These are phyloP conservation scores for Eulemur mongoz DNA, from an alignment of 2,797 vertebrate species.

Conservation along the genomic window DNA sequence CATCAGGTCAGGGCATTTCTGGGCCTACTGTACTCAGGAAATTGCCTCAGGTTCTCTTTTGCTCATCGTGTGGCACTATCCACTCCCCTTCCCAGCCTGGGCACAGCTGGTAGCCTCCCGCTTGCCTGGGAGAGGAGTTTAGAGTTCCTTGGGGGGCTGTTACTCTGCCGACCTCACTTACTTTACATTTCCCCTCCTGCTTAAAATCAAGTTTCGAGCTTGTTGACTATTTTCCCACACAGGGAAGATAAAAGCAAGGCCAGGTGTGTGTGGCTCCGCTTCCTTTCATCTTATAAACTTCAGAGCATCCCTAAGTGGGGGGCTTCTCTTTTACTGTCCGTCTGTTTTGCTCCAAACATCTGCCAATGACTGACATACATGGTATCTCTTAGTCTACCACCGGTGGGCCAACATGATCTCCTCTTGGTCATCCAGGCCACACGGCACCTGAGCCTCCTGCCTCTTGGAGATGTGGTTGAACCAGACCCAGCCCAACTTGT, in stretches of 20 bases:
- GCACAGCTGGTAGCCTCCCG: neutral
- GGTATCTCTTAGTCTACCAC: neutral
- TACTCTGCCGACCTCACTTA: neutral
- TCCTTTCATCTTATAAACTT: neutral
- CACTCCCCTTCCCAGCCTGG: neutral
- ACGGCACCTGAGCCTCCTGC: neutral
- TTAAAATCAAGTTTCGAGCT: neutral
- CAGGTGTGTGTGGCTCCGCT: neutral
- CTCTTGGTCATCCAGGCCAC: neutral
- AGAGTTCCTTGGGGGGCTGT: neutral
- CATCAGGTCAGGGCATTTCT: no score
- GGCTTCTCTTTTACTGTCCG: neutral
- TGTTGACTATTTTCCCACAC: neutral
- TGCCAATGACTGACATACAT: neutral
- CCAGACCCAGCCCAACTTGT: neutral
- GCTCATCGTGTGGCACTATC: no score
- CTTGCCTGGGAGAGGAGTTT: neutral
- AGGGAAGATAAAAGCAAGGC: neutral
- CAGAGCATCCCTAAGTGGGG: neutral
- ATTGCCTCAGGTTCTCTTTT: neutral
- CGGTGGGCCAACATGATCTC: neutral
- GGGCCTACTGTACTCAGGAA: neutral
- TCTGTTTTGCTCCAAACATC: neutral
- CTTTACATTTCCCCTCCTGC: neutral
- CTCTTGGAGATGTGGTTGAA: neutral